These are phyloP conservation scores for Sinodicranocentrus sp. DNA, from an alignment of 2,888 invertebrate species.

Conservation along the genomic window DNA sequence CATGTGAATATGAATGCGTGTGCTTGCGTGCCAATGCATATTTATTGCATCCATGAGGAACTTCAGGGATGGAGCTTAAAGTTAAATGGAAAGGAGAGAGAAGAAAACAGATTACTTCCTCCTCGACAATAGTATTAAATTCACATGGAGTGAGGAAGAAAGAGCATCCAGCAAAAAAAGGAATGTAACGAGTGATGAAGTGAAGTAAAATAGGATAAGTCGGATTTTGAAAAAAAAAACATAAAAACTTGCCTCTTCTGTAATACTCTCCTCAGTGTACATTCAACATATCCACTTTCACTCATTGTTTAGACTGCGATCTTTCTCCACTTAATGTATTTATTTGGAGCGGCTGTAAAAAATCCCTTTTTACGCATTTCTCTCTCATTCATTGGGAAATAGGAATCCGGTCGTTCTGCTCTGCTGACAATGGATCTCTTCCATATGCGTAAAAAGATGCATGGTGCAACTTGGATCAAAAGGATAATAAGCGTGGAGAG, in stretches of 20 bases:
- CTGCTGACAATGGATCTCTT: too few relatives aligned
- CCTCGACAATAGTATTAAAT: constrained; percentile 25
- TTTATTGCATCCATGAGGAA: constrained; percentile 36
- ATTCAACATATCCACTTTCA: constrained; percentile 11
- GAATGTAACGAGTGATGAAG: constrained; percentile 23
- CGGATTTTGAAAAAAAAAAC: constrained; percentile 31
- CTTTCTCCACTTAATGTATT: constrained; percentile 20
- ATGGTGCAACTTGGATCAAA: too few relatives aligned
- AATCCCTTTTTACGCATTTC: not conserved
- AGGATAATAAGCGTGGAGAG: too few relatives aligned
- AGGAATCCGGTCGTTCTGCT: too few relatives aligned
- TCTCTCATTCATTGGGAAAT: not conserved
- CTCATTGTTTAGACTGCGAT: constrained; percentile 8
- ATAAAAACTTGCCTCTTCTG: constrained; percentile 27
- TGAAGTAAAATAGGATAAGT: constrained; percentile 31
- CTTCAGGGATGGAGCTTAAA: not conserved
- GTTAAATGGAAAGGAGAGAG: not conserved
- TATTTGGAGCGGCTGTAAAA: not conserved
- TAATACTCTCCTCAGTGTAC: too few relatives aligned
- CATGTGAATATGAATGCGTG: not conserved
- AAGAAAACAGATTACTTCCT: constrained; percentile 25
- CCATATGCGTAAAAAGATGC: too few relatives aligned
- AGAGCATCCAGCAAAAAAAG: constrained; percentile 1
- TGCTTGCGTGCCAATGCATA: constrained; percentile 46
- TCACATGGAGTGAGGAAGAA: constrained; percentile 7